Conservation (phyloP, 30 jellyfish, hydroid and myxozoan genomes). For the Mastigias papua region DNA sequence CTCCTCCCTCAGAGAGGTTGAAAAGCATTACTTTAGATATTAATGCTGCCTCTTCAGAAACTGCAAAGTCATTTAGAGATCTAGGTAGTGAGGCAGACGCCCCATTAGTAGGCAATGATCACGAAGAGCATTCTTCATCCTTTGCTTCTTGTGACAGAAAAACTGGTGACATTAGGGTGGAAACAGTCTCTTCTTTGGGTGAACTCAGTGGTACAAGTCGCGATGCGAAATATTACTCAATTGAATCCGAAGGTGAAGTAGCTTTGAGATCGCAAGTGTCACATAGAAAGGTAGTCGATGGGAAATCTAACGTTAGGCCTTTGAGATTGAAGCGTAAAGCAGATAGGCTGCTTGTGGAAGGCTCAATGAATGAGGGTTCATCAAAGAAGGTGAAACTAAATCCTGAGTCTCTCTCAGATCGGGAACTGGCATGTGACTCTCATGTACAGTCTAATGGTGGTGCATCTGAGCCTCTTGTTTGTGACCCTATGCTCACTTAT, state of each 20-base stretch:
- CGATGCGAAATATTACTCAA: neutral
- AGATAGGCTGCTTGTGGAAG: neutral
- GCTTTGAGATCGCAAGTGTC: neutral
- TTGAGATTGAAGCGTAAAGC: neutral
- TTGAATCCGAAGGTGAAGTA: neutral
- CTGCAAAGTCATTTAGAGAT: neutral
- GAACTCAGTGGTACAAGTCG: neutral
- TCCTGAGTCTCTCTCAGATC: neutral
- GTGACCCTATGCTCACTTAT: neutral
- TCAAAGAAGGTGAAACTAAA: neutral
- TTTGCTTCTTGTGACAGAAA: neutral
- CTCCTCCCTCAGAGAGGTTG: conserved; percentile 17
- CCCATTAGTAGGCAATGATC: neutral
- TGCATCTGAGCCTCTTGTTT: neutral
- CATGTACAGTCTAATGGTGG: neutral
- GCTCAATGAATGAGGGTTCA: neutral
- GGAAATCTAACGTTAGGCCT: neutral
- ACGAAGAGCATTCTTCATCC: neutral
- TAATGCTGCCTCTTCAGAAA: neutral
- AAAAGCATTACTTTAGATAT: neutral
- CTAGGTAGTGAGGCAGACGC: neutral
- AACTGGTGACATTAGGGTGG: neutral
- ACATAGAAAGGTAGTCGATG: neutral
- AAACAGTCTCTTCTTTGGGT: too few relatives aligned
- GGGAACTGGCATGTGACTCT: neutral